Percentiles rank a stretch among this genome's conserved stretches.
Conservation (phyloP, 2,888 invertebrate species). For the Nasonovia ribisnigri region DNA sequence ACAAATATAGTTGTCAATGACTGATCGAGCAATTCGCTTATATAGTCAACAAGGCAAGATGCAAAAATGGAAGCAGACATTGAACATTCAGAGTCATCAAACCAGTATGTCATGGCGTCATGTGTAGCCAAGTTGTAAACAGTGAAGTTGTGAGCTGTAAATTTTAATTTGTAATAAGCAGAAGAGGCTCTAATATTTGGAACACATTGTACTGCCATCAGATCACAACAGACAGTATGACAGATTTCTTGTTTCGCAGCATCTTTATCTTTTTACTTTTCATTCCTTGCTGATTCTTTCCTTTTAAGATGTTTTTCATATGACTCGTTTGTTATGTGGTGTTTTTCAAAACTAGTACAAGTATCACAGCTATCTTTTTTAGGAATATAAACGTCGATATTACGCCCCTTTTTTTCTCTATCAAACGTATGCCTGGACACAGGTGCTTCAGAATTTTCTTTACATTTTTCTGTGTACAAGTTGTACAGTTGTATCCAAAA, state of each 20-base stretch:
- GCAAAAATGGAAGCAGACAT: conserved; percentile 35
- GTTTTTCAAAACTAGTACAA: conserved; percentile 67
- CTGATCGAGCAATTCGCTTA: background rate
- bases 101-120: conserved; percentile 65
- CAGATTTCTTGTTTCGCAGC: conserved; percentile 66
- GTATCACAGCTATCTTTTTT: conserved; percentile 68
- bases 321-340: conserved; percentile 66
- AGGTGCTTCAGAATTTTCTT: background rate
- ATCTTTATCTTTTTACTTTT: conserved; percentile 68
- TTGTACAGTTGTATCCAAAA: conserved; percentile 24
- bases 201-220: conserved; percentile 68
- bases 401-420: background rate
- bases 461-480: background rate
- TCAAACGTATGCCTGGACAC: conserved; percentile 19
- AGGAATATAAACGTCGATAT: conserved; percentile 56
- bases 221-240: conserved; percentile 66
- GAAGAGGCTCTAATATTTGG: conserved; percentile 67
- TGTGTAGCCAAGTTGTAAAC: conserved; percentile 60
- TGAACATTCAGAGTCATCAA: conserved; percentile 65
- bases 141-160: conserved; percentile 68
- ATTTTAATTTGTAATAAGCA: conserved; percentile 68
- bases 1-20: conserved; percentile 14
- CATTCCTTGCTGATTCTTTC: conserved; percentile 67
- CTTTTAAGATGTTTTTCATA: conserved; percentile 67
- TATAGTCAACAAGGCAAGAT: background rate